These are phyloP conservation scores for Stegostoma tigrinum DNA, from an alignment of 2,113 vertebrate genomes.

Conservation along the genomic window DNA sequence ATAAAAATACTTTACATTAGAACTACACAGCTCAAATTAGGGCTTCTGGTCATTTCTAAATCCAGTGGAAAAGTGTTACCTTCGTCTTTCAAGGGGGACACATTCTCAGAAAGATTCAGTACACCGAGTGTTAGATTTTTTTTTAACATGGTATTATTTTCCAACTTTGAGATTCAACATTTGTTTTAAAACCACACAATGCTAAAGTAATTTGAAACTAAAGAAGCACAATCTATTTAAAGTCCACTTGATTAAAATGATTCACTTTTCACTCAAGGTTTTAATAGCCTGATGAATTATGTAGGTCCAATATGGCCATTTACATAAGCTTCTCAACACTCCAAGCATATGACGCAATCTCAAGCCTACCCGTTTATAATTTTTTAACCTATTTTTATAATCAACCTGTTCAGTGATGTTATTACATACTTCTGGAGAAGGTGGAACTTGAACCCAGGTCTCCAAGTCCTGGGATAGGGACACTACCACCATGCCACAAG, in stretches of 20 bases:
- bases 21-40: background rate
- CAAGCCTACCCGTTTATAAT: too few relatives aligned
- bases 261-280: background rate
- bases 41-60: background rate
- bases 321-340: background rate
- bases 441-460: too few relatives aligned
- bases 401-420: too few relatives aligned
- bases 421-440: too few relatives aligned
- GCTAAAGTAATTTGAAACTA: background rate
- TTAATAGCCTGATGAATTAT: background rate
- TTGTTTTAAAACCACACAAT: conserved; percentile 5
- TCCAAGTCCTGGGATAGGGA: too few relatives aligned
- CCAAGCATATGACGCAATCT: background rate
- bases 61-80: background rate
- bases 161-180: background rate
- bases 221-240: background rate
- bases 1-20: background rate
- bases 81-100: background rate
- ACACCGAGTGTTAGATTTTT: background rate
- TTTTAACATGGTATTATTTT: background rate
- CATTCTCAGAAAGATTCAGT: background rate
- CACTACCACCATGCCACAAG: too few relatives aligned
- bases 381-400: too few relatives aligned
- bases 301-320: background rate
- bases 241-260: background rate